These are phyloP conservation scores for Acromyrmex heyeri DNA, from an alignment of 1,140 invertebrate species.

Conservation along the genomic window DNA sequence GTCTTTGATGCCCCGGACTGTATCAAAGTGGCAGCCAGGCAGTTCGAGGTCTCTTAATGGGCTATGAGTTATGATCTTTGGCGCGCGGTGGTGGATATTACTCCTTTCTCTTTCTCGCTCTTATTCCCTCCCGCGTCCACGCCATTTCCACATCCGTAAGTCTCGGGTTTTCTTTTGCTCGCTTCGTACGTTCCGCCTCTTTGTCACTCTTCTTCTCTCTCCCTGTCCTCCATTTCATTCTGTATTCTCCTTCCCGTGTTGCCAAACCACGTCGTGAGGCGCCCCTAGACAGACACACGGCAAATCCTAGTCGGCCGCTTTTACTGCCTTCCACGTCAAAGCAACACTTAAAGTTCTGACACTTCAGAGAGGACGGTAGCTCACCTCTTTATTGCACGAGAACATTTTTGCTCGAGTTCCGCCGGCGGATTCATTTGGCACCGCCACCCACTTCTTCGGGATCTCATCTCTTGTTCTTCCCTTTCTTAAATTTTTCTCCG, in stretches of 20 bases:
- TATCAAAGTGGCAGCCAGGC: constrained; percentile 83
- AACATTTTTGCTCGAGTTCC: constrained; percentile 48
- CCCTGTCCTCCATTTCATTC: background rate
- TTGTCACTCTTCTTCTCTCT: constrained; percentile 30
- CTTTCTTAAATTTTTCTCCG: constrained; percentile 35
- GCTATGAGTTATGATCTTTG: constrained; percentile 83
- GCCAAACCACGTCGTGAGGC: constrained; percentile 17
- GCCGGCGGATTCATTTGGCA: constrained; percentile 54
- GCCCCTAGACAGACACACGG: constrained; percentile 16
- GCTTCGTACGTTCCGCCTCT: background rate
- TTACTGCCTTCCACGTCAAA: constrained; percentile 69
- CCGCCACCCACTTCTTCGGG: background rate
- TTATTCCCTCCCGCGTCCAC: constrained; percentile 12
- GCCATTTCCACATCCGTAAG: constrained; percentile 10
- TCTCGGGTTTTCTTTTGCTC: constrained; percentile 32
- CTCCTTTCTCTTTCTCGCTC: constrained; percentile 64
- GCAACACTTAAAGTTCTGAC: constrained; percentile 73
- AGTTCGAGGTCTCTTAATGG: constrained; percentile 83
- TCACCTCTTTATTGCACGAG: constrained; percentile 70
- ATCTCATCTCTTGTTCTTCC: background rate
- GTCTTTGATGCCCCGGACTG: constrained; percentile 83
- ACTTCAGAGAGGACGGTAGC: constrained; percentile 43
- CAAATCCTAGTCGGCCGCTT: constrained; percentile 48
- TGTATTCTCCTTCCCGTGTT: constrained; percentile 7
- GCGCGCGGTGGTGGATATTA: constrained; percentile 54